A percentile compares a stretch with the other conserved stretches of the same genome.
Conservation (phyloP, 2,797 vertebrate genomes). For the Buphagus erythrorhynchus region DNA sequence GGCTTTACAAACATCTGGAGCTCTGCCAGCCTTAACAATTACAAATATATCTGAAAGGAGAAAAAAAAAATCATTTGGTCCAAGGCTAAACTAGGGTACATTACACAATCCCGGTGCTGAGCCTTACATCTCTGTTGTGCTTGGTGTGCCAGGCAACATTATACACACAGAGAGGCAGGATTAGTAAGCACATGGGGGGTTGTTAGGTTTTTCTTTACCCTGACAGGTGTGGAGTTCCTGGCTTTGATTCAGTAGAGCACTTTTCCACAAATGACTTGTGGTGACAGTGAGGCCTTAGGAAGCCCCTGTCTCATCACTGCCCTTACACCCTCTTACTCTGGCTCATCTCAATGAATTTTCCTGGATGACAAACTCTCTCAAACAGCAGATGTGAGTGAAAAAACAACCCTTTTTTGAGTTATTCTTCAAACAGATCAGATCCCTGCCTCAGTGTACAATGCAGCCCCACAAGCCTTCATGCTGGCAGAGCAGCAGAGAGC, state of each 20-base stretch:
- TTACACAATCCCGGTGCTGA: neutral
- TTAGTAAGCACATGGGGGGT: neutral
- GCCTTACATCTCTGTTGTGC: neutral
- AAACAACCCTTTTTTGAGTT: neutral
- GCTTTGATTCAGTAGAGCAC: neutral
- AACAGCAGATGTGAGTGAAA: neutral
- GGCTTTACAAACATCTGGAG: neutral
- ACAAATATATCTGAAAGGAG: neutral
- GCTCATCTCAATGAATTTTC: neutral
- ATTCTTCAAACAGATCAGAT: neutral
- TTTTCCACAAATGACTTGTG: neutral
- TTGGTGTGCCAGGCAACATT: neutral
- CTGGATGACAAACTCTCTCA: neutral
- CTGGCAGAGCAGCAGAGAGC: fast-evolving
- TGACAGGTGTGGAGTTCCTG: neutral
- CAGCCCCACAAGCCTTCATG: neutral
- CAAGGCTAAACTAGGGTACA: neutral
- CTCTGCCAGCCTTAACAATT: neutral
- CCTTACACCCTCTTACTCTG: neutral
- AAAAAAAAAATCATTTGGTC: neutral
- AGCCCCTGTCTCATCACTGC: neutral
- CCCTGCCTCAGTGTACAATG: neutral
- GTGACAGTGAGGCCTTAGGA: neutral
- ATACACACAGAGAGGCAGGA: neutral
- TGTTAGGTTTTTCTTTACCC: neutral